Percentiles rank a stretch among this genome's conserved stretches.
phyloP scores from a whole-genome alignment of 2,797 vertebrate genomes.

The Alca torda region DNA sequence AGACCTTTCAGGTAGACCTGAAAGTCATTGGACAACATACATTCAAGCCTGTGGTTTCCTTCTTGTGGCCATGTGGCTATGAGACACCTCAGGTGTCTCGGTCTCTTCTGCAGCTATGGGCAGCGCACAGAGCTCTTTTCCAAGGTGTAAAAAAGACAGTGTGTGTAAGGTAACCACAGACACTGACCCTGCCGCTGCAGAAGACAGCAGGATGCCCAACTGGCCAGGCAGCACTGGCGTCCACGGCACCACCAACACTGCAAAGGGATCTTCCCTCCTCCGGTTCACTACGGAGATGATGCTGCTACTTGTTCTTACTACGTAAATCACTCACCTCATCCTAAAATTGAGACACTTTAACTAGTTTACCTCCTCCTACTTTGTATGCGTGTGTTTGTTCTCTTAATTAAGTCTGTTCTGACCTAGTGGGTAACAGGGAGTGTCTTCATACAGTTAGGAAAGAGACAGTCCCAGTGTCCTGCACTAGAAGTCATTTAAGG shows the following conservation, averaged over 20 bases:
- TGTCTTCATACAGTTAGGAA: background rate
- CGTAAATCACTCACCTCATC: background rate
- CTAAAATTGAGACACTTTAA: background rate
- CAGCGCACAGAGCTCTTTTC: background rate
- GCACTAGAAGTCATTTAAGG: background rate
- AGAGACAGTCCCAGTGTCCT: background rate
- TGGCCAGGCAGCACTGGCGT: background rate
- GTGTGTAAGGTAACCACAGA: background rate
- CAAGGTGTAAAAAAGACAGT: background rate
- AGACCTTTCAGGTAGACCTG: background rate
- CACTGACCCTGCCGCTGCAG: background rate
- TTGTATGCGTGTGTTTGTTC: background rate
- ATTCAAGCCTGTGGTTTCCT: background rate
- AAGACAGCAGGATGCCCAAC: background rate
- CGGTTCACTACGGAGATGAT: accelerated
- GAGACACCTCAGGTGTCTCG: background rate
- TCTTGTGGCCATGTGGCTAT: background rate
- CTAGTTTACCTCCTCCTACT: background rate
- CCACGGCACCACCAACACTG: background rate
- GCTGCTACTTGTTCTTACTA: background rate
- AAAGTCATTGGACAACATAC: background rate
- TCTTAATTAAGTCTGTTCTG: background rate
- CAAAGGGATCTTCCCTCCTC: background rate
- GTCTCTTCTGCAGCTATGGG: background rate
- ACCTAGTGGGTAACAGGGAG: background rate